Evolutionary conservation across 2,888 invertebrate species (phyloP), one percentile per base, ranked within the genome.

Genomic region (Pseudeuparius sepicola): DNA sequence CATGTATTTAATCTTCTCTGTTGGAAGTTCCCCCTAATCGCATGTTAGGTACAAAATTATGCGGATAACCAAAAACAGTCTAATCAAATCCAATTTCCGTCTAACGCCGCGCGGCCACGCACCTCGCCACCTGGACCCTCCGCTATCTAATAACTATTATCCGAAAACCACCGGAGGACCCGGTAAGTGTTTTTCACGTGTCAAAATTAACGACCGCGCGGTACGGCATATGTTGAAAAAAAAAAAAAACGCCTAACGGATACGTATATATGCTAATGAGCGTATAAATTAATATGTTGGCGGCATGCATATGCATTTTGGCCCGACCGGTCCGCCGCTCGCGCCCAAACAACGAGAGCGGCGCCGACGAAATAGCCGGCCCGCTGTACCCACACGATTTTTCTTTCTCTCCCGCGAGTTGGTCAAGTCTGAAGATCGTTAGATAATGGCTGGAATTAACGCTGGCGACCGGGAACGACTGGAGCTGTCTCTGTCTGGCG

Each of bases 201-300:
- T 57, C 54, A 57, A 59, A 59, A 59, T 60, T 59, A 60, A 54
- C 54, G 53, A 49, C 53, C 55, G 51, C 51, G 53, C 51, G 56
- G 53, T 50, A 56, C 55, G 59, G 57, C 63, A 63, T 61, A 61
- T 61, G 61, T 56, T 58, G 54, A 52, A 61, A 61, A 60, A 60
- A 59, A n/a, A n/a, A 56, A 59, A 57, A 57, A 56, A 54, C 36
- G 41, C 58, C 61, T 63, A 63, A 62, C 63, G 63, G 63, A 64
- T 64, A 64, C 62, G 60, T 57, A 61, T n/a, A n/a, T 63, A 64
- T 64, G 63, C 61, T 63, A 63, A 64, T 64, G 58, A 60, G 55
- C 52, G 61, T 60, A 62, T 63, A 64, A 64, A 64, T 64, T 64
- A 63, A 64, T 63, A 63, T 60, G 61, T 62, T 60, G 61, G 57